Evolutionary conservation across 2,797 vertebrate genomes (phyloP).

Genomic region (Carapus acus): DNA sequence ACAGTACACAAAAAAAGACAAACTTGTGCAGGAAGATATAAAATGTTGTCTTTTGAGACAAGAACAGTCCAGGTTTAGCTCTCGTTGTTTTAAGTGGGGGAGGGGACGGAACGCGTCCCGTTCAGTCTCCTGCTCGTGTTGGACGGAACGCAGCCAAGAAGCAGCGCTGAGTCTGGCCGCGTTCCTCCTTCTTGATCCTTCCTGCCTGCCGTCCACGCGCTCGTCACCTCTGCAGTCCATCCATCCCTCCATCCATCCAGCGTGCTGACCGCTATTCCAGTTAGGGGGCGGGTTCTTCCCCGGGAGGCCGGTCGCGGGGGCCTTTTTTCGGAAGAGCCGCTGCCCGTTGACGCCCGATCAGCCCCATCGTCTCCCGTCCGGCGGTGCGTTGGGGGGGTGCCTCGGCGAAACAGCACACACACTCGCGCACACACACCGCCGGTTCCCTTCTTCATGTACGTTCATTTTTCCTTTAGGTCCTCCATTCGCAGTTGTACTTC

Average conservation of each 20-base stretch:
- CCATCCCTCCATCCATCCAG: no score
- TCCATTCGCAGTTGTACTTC: conserved; percentile 55
- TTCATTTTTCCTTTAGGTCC: conserved; percentile 53
- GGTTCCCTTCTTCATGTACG: conserved; percentile 53
- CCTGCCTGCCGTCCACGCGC: conserved; percentile 24
- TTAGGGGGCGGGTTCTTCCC: conserved; percentile 42
- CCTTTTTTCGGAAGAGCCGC: conserved; percentile 36
- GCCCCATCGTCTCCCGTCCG: conserved; percentile 15
- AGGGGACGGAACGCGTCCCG: conserved; percentile 11
- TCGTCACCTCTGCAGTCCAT: conserved; percentile 45
- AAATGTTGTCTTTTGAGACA: conserved; percentile 57
- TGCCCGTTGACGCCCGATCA: conserved; percentile 37
- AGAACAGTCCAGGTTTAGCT: conserved; percentile 57
- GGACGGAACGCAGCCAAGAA: conserved; percentile 57
- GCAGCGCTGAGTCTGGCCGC: conserved; percentile 55
- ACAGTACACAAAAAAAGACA: conserved; percentile 67
- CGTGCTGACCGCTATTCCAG: conserved; percentile 51
- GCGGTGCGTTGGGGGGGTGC: conserved; percentile 25
- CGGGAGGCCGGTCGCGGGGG: conserved; percentile 8
- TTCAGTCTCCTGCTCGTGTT: conserved; percentile 47
- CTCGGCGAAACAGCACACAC: conserved; percentile 23
- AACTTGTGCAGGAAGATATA: conserved; percentile 64
- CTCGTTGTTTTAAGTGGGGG: conserved; percentile 28
- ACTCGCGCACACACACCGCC: conserved; percentile 36
- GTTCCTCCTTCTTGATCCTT: conserved; percentile 31